Conservation (phyloP, 2,888 invertebrate genomes). For the Cyaniris semiargus region DNA sequence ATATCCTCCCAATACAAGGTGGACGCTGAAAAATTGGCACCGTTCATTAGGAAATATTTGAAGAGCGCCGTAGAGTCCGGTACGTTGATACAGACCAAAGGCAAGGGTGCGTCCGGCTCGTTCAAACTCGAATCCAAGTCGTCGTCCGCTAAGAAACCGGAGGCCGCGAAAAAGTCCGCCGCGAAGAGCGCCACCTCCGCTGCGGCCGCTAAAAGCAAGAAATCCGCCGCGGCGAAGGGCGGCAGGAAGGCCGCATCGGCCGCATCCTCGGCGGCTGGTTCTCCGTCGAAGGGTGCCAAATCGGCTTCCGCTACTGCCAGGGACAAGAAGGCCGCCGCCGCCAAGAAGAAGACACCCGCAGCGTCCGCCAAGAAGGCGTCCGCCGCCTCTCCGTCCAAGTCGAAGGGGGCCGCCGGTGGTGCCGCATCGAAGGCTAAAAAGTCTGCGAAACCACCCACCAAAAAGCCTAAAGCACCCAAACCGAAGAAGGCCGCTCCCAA, state of each 20-base stretch:
- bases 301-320: constrained; percentile 37
- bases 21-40: constrained; percentile 79
- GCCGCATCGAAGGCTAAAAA: constrained; percentile 44
- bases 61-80: constrained; percentile 79
- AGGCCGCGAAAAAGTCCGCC: constrained; percentile 38
- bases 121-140: constrained; percentile 61
- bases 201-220: constrained; percentile 44
- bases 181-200: constrained; percentile 48
- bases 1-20: constrained; percentile 79
- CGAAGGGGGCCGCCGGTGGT: constrained; percentile 36
- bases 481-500: constrained; percentile 52
- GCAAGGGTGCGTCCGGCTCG: constrained; percentile 75
- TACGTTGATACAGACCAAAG: constrained; percentile 77
- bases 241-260: constrained; percentile 38
- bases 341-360: constrained; percentile 45
- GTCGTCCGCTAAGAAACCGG: constrained; percentile 43
- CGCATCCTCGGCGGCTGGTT: constrained; percentile 36
- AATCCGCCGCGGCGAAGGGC: constrained; percentile 42
- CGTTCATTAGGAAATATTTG: constrained; percentile 79
- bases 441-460: constrained; percentile 51
- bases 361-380: constrained; percentile 43
- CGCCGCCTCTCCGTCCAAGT: constrained; percentile 43
- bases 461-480: constrained; percentile 48
- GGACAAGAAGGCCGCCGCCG: constrained; percentile 49
- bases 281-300: constrained; percentile 43